Base-by-base conservation (phyloP, 2,888 invertebrate genomes). In the Coleophora flavipennella region DNA sequence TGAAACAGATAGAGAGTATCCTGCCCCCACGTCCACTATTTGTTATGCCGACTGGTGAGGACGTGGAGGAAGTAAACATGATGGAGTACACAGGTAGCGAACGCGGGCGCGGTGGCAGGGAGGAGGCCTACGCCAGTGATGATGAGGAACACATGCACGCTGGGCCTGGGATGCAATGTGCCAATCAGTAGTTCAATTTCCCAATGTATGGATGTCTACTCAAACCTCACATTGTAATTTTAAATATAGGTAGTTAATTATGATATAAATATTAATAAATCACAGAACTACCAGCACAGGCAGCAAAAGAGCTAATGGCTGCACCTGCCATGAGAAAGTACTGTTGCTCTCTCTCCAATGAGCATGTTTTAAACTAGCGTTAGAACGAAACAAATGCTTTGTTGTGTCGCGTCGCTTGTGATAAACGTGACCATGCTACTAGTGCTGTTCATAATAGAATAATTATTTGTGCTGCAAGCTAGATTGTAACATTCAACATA, bases 61-160 rank as follows among this genome's bases (percentile, higher is more conserved):
- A 93, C 62, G 94, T 94, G 0, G 95, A 96, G 67, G 95, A 96
- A 69, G 96, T 94, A 0, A 91, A 92, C 61, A 76, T 97, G 64
- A 86, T 87, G 52, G 94, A 95, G 44, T 91, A 90, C 54, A 91
- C 92, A 49, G 88, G 90, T 0, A 85, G 85, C 50, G 88, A 88
- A 37, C 79, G 86, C 43, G 73, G 80, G 35, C 72, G 86, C 28
- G 70, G 69, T 6, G 20, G 20, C 20, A 78, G 90, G 2, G 87
- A 90, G 45, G 91, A 92, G 61, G 92, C 91, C 0, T 92, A 93
- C 62, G 90, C 90, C 40, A 91, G 90, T 62, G 91, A 90, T 49
- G 87, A 87, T 52, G 85, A 86, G 31, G 86, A 84, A 57, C 87
- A 87, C 36, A 80, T 86, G 67, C 86, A 86, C 49, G 61, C 86